These are phyloP conservation scores for Danaus chrysippus DNA, from an alignment of 2,888 invertebrate genomes.

Conservation along the genomic window DNA sequence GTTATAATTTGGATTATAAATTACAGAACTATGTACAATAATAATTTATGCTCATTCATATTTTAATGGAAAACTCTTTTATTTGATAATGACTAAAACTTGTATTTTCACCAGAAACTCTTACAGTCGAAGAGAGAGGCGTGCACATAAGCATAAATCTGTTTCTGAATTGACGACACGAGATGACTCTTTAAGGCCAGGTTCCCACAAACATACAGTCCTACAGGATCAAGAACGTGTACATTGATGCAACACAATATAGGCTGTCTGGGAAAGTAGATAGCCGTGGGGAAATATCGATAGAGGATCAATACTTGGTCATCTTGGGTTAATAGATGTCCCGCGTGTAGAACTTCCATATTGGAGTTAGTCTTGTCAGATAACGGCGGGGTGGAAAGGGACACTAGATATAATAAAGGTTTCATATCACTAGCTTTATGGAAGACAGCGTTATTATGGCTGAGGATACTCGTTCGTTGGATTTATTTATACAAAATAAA, in stretches of 20 bases:
- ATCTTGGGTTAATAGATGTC: slow-evolving; percentile 96
- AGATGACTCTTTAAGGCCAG: slow-evolving; percentile 98
- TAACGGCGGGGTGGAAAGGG: slow-evolving; percentile 94
- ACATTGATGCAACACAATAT: slow-evolving; percentile 84
- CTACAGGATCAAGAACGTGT: slow-evolving; percentile 99
- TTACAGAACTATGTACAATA: too few species aligned
- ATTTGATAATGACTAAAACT: neutral
- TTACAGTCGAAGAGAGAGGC: slow-evolving; percentile 93
- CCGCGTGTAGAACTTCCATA: slow-evolving; percentile 93
- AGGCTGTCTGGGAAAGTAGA: too few species aligned
- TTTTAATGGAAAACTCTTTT: too few species aligned
- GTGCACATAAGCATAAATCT: slow-evolving; percentile 98
- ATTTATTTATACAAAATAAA: too few species aligned
- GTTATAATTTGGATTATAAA: too few species aligned
- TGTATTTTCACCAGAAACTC: slow-evolving; percentile 84
- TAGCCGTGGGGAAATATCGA: too few species aligned
- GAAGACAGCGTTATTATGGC: neutral
- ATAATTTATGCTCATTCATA: too few species aligned
- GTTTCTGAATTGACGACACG: slow-evolving; percentile 97
- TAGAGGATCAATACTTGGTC: slow-evolving; percentile 89
- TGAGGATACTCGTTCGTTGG: too few species aligned
- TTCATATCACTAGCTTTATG: slow-evolving; percentile 8
- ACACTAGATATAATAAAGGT: slow-evolving; percentile 48
- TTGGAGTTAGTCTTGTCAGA: slow-evolving; percentile 97
- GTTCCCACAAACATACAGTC: slow-evolving; percentile 99